Percentiles rank a stretch among this genome's conserved stretches.
These are phyloP conservation scores for Himantopus leucocephalus DNA, from an alignment of 2,113 vertebrate species.

Conservation along the genomic window DNA sequence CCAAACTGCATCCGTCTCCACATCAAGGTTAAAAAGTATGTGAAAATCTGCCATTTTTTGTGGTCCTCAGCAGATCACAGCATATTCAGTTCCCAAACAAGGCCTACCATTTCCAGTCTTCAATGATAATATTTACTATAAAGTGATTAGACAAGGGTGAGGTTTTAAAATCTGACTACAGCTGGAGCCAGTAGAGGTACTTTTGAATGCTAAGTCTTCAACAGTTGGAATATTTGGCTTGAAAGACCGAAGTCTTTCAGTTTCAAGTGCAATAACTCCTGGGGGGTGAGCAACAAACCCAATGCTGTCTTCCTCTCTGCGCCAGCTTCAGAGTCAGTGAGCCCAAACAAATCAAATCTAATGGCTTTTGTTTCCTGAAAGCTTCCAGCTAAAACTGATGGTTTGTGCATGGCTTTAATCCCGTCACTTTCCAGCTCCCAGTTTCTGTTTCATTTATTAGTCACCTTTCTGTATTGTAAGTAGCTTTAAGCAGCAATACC, in stretches of 20 bases:
- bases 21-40: neutral
- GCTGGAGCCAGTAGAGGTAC: neutral
- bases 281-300: neutral
- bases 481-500: neutral
- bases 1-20: rapidly evolving
- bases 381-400: neutral
- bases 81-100: neutral
- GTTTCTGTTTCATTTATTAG: neutral
- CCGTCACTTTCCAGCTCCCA: neutral
- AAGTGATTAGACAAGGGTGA: neutral
- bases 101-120: neutral
- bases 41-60: neutral
- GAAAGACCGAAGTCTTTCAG: neutral
- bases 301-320: neutral
- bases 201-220: neutral
- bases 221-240: neutral
- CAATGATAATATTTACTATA: neutral
- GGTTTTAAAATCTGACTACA: neutral
- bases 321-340: neutral
- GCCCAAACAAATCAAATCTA: neutral
- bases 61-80: neutral
- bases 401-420: neutral
- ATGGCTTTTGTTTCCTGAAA: neutral
- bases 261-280: neutral
- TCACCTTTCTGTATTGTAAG: neutral